Evolutionary conservation across 2,797 vertebrate species (phyloP).

Genomic region (Chelon auratus): DNA sequence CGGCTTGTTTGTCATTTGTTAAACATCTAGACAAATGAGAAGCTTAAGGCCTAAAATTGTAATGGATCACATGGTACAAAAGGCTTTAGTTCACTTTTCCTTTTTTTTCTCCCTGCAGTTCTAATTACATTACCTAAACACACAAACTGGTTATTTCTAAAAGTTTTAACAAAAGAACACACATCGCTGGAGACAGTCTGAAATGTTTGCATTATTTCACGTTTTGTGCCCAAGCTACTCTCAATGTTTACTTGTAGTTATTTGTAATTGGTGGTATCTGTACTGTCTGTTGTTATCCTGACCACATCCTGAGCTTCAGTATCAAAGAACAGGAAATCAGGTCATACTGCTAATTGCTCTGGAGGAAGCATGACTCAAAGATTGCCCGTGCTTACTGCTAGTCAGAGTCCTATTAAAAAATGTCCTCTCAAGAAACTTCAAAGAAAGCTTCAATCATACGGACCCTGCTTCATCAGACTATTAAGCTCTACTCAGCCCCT

Average conservation of each 20-base stretch:
- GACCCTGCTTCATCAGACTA: constrained; percentile 27
- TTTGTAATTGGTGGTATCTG: constrained; percentile 1
- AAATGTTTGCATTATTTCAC: constrained; percentile 8
- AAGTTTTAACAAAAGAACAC: constrained; percentile 7
- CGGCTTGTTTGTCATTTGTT: constrained; percentile 1
- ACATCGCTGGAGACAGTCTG: neutral
- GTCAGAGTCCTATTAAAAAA: constrained; percentile 52
- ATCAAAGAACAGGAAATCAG: constrained; percentile 59
- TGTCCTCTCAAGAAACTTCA: constrained; percentile 39
- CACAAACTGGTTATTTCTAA: too few relatives aligned
- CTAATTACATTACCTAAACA: neutral
- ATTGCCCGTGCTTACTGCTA: constrained; percentile 15
- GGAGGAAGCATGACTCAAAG: constrained; percentile 46
- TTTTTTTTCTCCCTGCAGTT: neutral
- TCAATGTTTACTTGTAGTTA: constrained; percentile 9
- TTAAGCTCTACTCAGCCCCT: constrained; percentile 22
- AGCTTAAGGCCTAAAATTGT: neutral
- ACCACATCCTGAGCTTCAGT: constrained; percentile 43
- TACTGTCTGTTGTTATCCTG: constrained; percentile 19
- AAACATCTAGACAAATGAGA: neutral
- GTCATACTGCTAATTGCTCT: constrained; percentile 63
- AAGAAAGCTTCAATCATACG: constrained; percentile 50
- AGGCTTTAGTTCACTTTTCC: neutral
- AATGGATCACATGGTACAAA: neutral
- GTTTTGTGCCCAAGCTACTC: neutral